Evolutionary conservation across 2,113 vertebrate species (phyloP).

Genomic region (Leucosticte australis): DNA sequence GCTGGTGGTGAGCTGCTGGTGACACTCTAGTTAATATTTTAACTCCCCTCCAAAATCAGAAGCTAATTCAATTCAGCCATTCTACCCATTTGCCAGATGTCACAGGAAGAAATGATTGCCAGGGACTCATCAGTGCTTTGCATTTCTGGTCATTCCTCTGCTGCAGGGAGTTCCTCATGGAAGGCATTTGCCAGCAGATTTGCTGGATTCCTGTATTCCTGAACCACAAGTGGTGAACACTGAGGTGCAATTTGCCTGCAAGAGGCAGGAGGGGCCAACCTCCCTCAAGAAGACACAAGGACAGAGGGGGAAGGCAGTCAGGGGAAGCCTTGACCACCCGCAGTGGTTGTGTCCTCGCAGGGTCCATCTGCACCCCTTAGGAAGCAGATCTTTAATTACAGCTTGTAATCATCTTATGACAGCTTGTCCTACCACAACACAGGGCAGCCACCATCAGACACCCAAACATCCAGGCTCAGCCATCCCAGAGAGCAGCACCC

Average conservation of each 20-base stretch:
- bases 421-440: not conserved
- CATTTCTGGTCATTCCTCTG: not conserved
- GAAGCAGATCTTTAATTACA: not conserved
- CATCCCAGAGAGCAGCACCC: not conserved
- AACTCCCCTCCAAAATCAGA: not conserved
- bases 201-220: not conserved
- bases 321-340: not conserved
- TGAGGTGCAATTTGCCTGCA: not conserved
- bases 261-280: not conserved
- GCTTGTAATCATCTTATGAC: not conserved
- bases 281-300: not conserved
- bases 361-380: not conserved
- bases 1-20: not conserved
- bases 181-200: not conserved
- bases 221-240: not conserved
- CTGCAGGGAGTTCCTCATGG: not conserved
- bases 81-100: constrained; percentile 4
- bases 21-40: not conserved
- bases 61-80: not conserved
- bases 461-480: not conserved
- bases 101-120: not conserved
- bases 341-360: fast-evolving
- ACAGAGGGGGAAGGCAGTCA: not conserved
- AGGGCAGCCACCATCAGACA: not conserved
- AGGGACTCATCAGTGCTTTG: not conserved